Evolutionary conservation across 2,797 vertebrate genomes (phyloP).

Genomic region (Manis javanica): DNA sequence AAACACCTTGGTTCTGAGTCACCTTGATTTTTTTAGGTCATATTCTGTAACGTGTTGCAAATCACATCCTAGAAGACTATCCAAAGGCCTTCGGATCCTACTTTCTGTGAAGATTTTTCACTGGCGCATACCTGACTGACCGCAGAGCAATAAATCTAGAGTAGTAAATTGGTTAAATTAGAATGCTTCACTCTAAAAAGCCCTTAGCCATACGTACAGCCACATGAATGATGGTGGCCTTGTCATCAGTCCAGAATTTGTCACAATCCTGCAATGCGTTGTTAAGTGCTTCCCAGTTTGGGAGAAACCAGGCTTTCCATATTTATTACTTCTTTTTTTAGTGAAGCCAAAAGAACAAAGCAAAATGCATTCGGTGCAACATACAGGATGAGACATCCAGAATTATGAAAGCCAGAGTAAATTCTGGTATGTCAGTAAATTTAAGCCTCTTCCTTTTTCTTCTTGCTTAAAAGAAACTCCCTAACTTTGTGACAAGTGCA

Average conservation of each 20-base stretch:
- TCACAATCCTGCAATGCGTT: conserved; percentile 19
- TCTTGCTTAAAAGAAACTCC: conserved; percentile 50
- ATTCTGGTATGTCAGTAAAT: not conserved
- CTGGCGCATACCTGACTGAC: conserved; percentile 35
- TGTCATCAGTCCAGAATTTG: conserved; percentile 53
- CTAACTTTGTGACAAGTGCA: not conserved
- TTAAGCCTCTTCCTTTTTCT: conserved; percentile 27
- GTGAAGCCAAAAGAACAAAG: conserved; percentile 34
- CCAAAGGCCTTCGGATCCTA: not conserved
- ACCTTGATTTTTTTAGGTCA: conserved; percentile 33
- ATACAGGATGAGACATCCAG: not conserved
- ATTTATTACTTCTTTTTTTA: conserved; percentile 35
- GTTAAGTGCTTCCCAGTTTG: conserved; percentile 57
- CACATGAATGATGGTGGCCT: not conserved
- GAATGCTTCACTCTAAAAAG: conserved; percentile 37
- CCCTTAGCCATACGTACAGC: conserved; percentile 37
- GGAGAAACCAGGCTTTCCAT: conserved; percentile 21
- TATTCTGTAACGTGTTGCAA: not conserved
- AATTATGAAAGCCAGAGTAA: conserved; percentile 45
- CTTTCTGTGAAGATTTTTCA: conserved; percentile 21
- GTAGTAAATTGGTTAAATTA: conserved; percentile 32
- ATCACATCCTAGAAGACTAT: conserved; percentile 20
- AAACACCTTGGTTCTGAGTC: not conserved
- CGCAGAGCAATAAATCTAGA: conserved; percentile 28
- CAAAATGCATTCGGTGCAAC: conserved; percentile 32